Conservation (phyloP, 2,113 vertebrate genomes). For the Alouatta palliata region DNA sequence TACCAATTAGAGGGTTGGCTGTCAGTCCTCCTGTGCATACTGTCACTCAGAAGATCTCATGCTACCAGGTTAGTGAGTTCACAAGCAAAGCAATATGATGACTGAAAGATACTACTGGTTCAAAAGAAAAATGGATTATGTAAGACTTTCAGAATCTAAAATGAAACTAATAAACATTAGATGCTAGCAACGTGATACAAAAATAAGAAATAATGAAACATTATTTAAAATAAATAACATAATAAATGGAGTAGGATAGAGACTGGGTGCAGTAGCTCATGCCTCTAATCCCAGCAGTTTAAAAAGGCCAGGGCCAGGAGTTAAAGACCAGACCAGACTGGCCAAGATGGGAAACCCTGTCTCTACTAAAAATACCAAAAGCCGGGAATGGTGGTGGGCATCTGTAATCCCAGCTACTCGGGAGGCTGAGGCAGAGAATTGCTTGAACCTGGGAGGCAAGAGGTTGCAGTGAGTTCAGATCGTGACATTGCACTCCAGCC, state of each 20-base stretch:
- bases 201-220: constrained; percentile 8
- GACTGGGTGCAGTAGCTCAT: too few species aligned
- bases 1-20: background rate
- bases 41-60: background rate
- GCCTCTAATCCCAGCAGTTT: too few species aligned
- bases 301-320: too few species aligned
- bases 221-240: background rate
- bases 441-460: too few species aligned
- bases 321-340: too few species aligned
- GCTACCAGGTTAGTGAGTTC: background rate
- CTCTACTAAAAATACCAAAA: too few species aligned
- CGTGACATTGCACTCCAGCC: too few species aligned
- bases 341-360: too few species aligned
- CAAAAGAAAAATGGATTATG: background rate
- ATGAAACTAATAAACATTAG: background rate
- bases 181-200: background rate
- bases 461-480: too few species aligned
- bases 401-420: too few species aligned
- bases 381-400: too few species aligned
- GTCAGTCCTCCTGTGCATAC: background rate
- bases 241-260: background rate
- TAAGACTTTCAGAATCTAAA: constrained; percentile 3
- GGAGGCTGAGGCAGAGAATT: too few species aligned
- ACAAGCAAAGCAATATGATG: background rate
- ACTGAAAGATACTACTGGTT: background rate